A percentile compares a stretch with the other conserved stretches of the same genome.
phyloP scores from a whole-genome alignment of 2,888 invertebrate species.

The Sicus ferrugineus region DNA sequence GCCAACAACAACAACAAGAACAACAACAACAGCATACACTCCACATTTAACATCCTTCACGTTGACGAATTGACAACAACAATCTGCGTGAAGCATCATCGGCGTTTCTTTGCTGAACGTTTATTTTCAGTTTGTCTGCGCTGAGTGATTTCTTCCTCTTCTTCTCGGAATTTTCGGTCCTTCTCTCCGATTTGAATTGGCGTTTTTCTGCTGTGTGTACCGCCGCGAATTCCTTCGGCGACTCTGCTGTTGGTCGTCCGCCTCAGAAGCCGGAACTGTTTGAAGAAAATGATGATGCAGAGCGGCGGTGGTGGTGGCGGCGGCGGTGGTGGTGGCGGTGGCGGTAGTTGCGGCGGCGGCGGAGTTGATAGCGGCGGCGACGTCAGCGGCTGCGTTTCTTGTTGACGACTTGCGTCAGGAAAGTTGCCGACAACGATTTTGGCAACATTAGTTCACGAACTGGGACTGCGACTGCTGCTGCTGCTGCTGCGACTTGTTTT shows the following conservation, averaged over 20 bases:
- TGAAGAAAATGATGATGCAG: constrained; percentile 2
- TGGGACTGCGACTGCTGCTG: background rate
- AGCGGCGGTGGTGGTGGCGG: constrained; percentile 7
- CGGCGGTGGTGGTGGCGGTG: constrained; percentile 13
- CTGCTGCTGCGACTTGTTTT: too few species aligned
- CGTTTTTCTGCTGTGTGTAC: constrained; percentile 4
- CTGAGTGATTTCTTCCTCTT: background rate
- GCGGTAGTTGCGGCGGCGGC: constrained; percentile 4
- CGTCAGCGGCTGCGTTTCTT: background rate
- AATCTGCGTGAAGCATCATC: background rate
- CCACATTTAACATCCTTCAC: background rate
- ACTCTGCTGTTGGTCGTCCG: constrained; percentile 4
- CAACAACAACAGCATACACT: background rate
- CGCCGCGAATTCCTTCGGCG: background rate
- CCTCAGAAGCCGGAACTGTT: constrained; percentile 20
- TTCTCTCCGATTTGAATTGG: background rate
- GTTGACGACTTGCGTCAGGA: constrained; percentile 32
- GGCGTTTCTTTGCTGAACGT: background rate
- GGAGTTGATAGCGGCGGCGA: background rate
- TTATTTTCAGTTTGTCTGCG: constrained; percentile 1
- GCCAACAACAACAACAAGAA: background rate
- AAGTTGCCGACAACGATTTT: constrained; percentile 28
- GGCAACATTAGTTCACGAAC: constrained; percentile 16
- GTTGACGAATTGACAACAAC: background rate
- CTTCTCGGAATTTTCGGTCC: background rate